These are phyloP conservation scores for Morpho helenor DNA, from an alignment of 2,888 invertebrate genomes.

Conservation along the genomic window DNA sequence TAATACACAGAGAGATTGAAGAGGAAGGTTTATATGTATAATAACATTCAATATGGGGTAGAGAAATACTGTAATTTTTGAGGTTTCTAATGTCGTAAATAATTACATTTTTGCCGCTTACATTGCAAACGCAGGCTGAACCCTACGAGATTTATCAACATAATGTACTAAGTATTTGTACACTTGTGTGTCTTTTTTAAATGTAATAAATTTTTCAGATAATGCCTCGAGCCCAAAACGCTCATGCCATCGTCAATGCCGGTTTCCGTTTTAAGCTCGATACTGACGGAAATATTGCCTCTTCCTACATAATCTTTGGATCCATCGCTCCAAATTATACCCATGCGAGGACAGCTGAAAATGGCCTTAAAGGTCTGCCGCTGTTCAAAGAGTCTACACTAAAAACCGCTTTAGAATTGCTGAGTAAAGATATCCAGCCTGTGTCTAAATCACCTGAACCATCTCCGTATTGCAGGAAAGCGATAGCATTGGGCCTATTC, in stretches of 20 bases:
- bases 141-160: too few species aligned
- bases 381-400: conserved; percentile 63
- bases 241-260: conserved; percentile 88
- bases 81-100: too few species aligned
- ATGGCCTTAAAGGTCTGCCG: conserved; percentile 57
- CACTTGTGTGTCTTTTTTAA: neutral
- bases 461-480: conserved; percentile 83
- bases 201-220: conserved; percentile 71
- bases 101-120: too few species aligned
- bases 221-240: conserved; percentile 86
- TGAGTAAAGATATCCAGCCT: conserved; percentile 82
- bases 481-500: conserved; percentile 86
- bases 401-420: conserved; percentile 65
- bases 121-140: too few species aligned
- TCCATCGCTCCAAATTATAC: conserved; percentile 77
- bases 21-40: too few species aligned
- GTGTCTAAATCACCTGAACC: conserved; percentile 83
- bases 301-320: conserved; percentile 82
- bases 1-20: too few species aligned
- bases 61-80: too few species aligned
- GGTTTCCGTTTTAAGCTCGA: conserved; percentile 83
- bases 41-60: too few species aligned
- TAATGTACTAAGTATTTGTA: too few species aligned
- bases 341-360: conserved; percentile 80
- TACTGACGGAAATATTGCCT: conserved; percentile 51